A percentile compares a stretch with the other conserved stretches of the same genome.
These are phyloP conservation scores for Drosophila sproati DNA, from an alignment of 1,140 invertebrate species.

Conservation along the genomic window DNA sequence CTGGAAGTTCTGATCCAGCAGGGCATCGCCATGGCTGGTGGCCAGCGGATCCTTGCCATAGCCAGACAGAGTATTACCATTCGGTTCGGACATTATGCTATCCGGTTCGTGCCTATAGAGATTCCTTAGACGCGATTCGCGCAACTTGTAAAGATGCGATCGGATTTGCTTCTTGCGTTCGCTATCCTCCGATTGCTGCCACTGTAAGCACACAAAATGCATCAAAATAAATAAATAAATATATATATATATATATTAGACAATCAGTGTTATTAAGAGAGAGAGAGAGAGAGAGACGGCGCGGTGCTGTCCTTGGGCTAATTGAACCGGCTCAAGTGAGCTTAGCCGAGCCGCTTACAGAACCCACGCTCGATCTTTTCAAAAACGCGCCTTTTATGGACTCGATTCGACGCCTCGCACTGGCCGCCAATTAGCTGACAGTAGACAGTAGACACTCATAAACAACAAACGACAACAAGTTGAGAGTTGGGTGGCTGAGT, in stretches of 20 bases:
- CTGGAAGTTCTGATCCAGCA: slow-evolving; percentile 90
- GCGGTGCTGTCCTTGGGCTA: slow-evolving; percentile 59
- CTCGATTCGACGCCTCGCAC: slow-evolving; percentile 32
- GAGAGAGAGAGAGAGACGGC: slow-evolving; percentile 8
- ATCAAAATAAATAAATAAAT: not conserved
- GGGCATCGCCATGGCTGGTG: slow-evolving; percentile 88
- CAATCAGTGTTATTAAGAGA: not conserved
- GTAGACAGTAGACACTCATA: slow-evolving; percentile 19
- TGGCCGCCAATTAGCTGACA: slow-evolving; percentile 61
- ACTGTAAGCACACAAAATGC: slow-evolving; percentile 86
- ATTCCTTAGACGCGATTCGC: slow-evolving; percentile 90
- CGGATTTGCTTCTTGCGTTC: slow-evolving; percentile 93
- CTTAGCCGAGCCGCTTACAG: not conserved
- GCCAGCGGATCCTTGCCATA: slow-evolving; percentile 80
- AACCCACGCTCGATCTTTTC: slow-evolving; percentile 29
- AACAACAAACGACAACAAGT: slow-evolving; percentile 27
- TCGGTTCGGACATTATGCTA: slow-evolving; percentile 74
- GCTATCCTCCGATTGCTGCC: slow-evolving; percentile 94
- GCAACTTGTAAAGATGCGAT: slow-evolving; percentile 91
- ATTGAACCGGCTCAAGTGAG: slow-evolving; percentile 43
- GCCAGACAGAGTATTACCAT: slow-evolving; percentile 69
- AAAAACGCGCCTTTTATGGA: slow-evolving; percentile 52
- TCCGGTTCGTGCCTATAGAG: slow-evolving; percentile 86
- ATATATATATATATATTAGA: slow-evolving; percentile 1
- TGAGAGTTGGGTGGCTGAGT: slow-evolving; percentile 14